Evolutionary conservation across 1,140 invertebrate species (phyloP), one percentile per base, ranked within the genome.

Genomic region (Camponotus pennsylvanicus): DNA sequence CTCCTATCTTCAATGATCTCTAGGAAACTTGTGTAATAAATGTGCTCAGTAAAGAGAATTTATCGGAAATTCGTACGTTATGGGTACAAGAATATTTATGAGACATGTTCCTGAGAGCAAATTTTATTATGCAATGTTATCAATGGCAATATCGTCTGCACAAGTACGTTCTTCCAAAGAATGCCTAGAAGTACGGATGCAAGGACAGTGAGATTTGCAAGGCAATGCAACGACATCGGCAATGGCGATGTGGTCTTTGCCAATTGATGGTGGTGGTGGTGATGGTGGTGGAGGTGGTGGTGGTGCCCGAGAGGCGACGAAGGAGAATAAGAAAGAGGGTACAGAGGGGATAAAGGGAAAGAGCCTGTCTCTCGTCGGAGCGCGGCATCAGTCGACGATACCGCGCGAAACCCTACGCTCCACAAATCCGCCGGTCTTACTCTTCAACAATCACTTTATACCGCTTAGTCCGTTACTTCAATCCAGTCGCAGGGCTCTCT

Each of bases 311-410:
- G 70, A 77, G 32, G 52, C 57, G n/a, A 52, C 52, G 66, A 37
- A 9, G 66, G 79, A 34, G 27, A 40, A 67, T 67, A 52, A 76
- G 76, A 69, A 80, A 82, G 88, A 59, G 66, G 40, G 45, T 45
- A 52, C 49, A 55, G 77, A 70, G 90, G 77, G 49, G 76, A 90
- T 63, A 76, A 57, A 76, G 87, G 82, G 71, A 82, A 64, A 86
- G 52, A 83, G 69, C 67, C 59, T 18, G 86, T 84, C 80, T 87
- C 77, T 77, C 79, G 73, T 78, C 75, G 80, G 67, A 45, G 84
- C 76, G 69, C 45, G 55, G 85, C 90, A 90, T 90, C 91, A 92
- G 91, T 92, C 87, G 91, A 70, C 85, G 84, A 80, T 73, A 83
- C 42, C 77, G 88, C 91, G 91, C 87, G 89, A 88, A 85, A 90